Base-by-base conservation (phyloP, 2,113 vertebrate genomes). In the Monarcha castaneiventris region DNA sequence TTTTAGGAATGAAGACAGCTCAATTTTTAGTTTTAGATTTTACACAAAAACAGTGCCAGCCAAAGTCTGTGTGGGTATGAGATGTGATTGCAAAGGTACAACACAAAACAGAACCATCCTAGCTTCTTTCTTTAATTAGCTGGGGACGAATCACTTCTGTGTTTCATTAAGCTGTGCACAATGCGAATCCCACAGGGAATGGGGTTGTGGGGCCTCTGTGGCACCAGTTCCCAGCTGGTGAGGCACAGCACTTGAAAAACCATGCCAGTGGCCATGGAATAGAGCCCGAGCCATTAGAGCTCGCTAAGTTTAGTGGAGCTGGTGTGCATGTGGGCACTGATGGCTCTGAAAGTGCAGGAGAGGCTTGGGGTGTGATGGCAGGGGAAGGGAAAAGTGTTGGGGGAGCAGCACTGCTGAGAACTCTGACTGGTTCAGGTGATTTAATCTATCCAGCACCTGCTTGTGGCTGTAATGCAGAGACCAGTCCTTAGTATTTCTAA, bases 171-270 rank as follows among this genome's bases (percentile, higher is more conserved):
- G 27, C 63, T 51, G 35, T 62, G 30, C 73, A 77, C 89, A 74
- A 77, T 77, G 76, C 39, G 6, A 44, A 63, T 88, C 46, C 43
- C 75, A 46, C 58, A 62, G 82, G 59, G 68, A 61, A 21, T 0
- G 0, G 48, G 71, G 66, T 11, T 89, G 33, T 78, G 78, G 58
- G 56, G 81, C 69, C 84, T 56, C 30, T 55, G 73, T 67, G 74
- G 78, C 90, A 89, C 77, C 81, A 68, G 43, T 55, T 84, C 51
- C 56, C 92, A 84, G 74, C 54, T 89, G 92, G 68, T 51, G 68
- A 64, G 62, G 80, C 84, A 15, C 56, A 84, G 83, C 59, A 7
- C 6, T 1, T 71, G 25, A 46, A 25, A 69, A 46, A 51, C 44
- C 7, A 0, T 26, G 69, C 87, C 76, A 81, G 35, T 9, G 23